Percentiles rank a stretch among this genome's conserved stretches.
Evolutionary conservation across 2,113 vertebrate genomes (phyloP).

Genomic region (Nematolebias whitei): DNA sequence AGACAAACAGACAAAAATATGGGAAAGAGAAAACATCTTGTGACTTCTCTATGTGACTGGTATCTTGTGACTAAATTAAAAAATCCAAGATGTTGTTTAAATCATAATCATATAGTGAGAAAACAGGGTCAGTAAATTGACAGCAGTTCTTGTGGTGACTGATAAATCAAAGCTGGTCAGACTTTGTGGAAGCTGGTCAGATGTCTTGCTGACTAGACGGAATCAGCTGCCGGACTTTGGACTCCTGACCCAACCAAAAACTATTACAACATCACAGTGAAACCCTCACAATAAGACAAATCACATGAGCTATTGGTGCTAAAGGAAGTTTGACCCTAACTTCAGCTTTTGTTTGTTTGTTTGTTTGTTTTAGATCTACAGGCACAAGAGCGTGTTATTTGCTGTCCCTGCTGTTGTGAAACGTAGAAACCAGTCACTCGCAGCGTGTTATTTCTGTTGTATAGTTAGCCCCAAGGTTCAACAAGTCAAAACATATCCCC

Average conservation of each 20-base stretch:
- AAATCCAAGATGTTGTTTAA: too few species aligned
- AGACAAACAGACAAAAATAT: too few species aligned
- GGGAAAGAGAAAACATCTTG: too few species aligned
- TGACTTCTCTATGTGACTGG: too few species aligned
- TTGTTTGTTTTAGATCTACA: neutral
- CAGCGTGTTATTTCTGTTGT: constrained; percentile 24
- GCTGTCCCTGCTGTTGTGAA: constrained; percentile 8
- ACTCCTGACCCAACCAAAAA: neutral
- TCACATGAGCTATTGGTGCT: neutral
- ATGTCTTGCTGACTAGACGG: too few species aligned
- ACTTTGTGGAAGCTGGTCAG: too few species aligned
- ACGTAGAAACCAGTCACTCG: constrained; percentile 7
- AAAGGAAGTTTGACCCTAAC: neutral
- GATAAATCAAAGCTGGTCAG: too few species aligned
- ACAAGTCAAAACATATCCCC: constrained; percentile 58
- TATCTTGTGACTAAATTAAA: too few species aligned
- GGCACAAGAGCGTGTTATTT: neutral
- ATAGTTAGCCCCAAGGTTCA: constrained; percentile 32
- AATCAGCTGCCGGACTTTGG: neutral
- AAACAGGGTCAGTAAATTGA: too few species aligned
- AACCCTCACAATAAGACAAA: neutral
- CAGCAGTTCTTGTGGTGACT: too few species aligned
- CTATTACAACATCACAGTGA: neutral
- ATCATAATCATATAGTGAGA: too few species aligned
- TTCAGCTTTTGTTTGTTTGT: neutral